Percentiles rank a stretch among this genome's conserved stretches.
Evolutionary conservation across 2,888 invertebrate species (phyloP).

Genomic region (Leucophenga maculata): DNA sequence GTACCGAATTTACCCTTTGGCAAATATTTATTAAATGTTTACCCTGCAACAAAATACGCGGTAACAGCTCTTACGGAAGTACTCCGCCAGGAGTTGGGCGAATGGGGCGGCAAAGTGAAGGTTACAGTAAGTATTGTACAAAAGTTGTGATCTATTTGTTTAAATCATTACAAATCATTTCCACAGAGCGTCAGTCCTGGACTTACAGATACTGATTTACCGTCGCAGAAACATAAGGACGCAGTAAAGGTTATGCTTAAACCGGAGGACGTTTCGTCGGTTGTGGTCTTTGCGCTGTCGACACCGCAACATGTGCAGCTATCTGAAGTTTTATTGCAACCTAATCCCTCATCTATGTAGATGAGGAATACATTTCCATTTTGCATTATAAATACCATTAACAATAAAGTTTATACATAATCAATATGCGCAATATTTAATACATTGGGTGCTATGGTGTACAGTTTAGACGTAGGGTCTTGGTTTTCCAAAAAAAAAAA

Average conservation of each 20-base stretch:
- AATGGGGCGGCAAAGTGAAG: slow-evolving; percentile 54
- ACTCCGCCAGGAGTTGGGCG: slow-evolving; percentile 51
- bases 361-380: too few relatives aligned
- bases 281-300: slow-evolving; percentile 21
- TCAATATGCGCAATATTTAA: too few relatives aligned
- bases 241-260: background rate
- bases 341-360: background rate
- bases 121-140: slow-evolving; percentile 53
- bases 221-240: slow-evolving; percentile 2
- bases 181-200: slow-evolving; percentile 17
- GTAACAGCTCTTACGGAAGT: too few relatives aligned
- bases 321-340: slow-evolving; percentile 11
- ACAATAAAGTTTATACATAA: too few relatives aligned
- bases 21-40: slow-evolving; percentile 47
- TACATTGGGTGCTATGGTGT: too few relatives aligned
- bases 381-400: too few relatives aligned
- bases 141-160: background rate
- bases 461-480: too few relatives aligned
- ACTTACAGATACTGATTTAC: slow-evolving; percentile 12
- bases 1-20: slow-evolving; percentile 21
- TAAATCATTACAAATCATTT: background rate
- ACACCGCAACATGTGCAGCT: slow-evolving; percentile 23
- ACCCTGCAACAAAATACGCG: too few relatives aligned
- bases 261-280: slow-evolving; percentile 15
- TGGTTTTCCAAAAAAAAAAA: too few relatives aligned